phyloP scores from a whole-genome alignment of 2,888 invertebrate species.

The Agrypnus murinus region DNA sequence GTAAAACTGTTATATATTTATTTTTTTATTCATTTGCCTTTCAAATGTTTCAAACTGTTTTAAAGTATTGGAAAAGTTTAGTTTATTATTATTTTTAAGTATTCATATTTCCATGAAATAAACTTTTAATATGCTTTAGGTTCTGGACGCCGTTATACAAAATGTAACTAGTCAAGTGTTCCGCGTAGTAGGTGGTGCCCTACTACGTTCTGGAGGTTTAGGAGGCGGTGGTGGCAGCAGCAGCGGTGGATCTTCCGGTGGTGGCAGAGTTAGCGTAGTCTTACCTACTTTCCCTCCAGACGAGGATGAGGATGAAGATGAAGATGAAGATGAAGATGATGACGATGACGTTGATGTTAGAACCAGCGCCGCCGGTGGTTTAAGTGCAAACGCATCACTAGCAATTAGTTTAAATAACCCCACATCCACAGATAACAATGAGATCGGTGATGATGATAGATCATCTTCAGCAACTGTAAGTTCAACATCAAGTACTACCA shows the following conservation, averaged over 20 bases:
- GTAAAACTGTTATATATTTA: too few relatives aligned
- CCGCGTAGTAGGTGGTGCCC: conserved; percentile 83
- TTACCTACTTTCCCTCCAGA: conserved; percentile 81
- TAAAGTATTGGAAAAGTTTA: too few relatives aligned
- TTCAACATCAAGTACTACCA: not conserved
- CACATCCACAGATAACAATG: conserved; percentile 21
- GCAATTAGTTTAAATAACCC: conserved; percentile 19
- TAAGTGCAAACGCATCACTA: not conserved
- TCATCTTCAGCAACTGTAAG: not conserved
- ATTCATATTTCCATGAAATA: not conserved
- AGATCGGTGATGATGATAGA: conserved; percentile 27
- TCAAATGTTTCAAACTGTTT: too few relatives aligned
- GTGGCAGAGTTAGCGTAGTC: conserved; percentile 76
- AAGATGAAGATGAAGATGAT: conserved; percentile 63
- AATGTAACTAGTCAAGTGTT: conserved; percentile 82
- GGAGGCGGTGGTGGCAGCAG: conserved; percentile 69
- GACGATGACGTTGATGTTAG: conserved; percentile 43
- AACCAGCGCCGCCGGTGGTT: not conserved
- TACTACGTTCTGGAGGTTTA: conserved; percentile 77
- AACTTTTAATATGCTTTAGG: conserved; percentile 69
- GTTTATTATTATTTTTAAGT: too few relatives aligned
- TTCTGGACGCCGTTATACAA: conserved; percentile 86
- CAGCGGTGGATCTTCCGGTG: conserved; percentile 70
- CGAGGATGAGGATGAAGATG: conserved; percentile 77
- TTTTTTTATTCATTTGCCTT: too few relatives aligned